Evolutionary conservation across 2,888 invertebrate species (phyloP).

Genomic region (Leptothorax acervorum): DNA sequence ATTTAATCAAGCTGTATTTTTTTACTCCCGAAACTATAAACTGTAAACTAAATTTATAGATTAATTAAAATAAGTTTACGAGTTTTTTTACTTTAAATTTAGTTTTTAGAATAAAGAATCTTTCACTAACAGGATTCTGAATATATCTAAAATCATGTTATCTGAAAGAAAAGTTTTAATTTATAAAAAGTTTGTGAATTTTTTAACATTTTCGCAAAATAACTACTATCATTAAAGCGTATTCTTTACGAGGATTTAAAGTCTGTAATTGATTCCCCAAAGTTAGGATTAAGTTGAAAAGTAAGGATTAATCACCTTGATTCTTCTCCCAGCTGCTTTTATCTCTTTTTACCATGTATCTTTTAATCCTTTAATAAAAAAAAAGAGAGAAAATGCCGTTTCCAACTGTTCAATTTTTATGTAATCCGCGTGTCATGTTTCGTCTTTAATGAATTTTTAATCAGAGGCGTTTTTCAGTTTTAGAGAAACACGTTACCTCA

Average conservation of each 20-base stretch:
- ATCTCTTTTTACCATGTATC: background rate
- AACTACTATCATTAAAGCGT: background rate
- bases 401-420: background rate
- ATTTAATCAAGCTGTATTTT: slow-evolving; percentile 3
- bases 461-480: slow-evolving; percentile 6
- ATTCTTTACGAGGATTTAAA: background rate
- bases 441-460: slow-evolving; percentile 32
- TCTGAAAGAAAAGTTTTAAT: background rate
- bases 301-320: slow-evolving; percentile 19
- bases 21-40: background rate
- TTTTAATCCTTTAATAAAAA: background rate
- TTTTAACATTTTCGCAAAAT: background rate
- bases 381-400: background rate
- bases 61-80: background rate
- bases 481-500: background rate
- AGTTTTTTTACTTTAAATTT: background rate
- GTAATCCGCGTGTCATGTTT: slow-evolving; percentile 17
- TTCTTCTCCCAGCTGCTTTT: background rate
- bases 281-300: slow-evolving; percentile 21
- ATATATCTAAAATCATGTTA: background rate
- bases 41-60: background rate
- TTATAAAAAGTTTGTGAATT: background rate
- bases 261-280: slow-evolving; percentile 16
- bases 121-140: background rate
- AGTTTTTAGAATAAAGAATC: background rate